Conservation (phyloP, 2,888 invertebrate species). For the Trilocha varians region DNA sequence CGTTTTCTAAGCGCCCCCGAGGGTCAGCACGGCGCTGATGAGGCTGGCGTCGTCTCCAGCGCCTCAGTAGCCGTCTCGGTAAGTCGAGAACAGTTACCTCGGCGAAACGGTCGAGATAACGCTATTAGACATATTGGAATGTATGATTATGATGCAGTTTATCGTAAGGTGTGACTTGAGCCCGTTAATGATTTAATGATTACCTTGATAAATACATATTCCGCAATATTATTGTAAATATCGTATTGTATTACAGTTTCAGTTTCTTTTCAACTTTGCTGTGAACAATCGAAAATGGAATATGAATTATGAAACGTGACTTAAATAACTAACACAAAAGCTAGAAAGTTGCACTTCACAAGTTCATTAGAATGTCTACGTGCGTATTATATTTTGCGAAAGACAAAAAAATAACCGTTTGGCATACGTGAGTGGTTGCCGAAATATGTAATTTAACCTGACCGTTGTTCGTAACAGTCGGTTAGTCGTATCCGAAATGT, state of each 20-base stretch:
- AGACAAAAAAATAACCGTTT: slow-evolving; percentile 24
- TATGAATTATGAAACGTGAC: slow-evolving; percentile 2
- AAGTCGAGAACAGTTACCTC: slow-evolving; percentile 21
- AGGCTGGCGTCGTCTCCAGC: slow-evolving; percentile 43
- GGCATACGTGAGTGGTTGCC: slow-evolving; percentile 26
- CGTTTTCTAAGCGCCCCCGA: slow-evolving; percentile 65
- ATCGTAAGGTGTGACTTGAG: slow-evolving; percentile 20
- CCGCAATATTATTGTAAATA: background rate
- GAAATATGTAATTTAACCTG: slow-evolving; percentile 24
- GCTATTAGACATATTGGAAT: slow-evolving; percentile 46
- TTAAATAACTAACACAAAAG: slow-evolving; percentile 8
- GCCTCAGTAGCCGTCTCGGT: slow-evolving; percentile 67
- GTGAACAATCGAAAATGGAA: too few species aligned
- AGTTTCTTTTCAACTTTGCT: too few species aligned
- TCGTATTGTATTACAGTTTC: too few species aligned
- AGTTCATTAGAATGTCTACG: slow-evolving; percentile 38
- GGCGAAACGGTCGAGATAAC: slow-evolving; percentile 17
- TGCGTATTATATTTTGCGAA: slow-evolving; percentile 39
- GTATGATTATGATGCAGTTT: slow-evolving; percentile 31
- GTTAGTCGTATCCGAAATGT: slow-evolving; percentile 16
- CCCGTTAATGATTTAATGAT: background rate
- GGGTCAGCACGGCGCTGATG: slow-evolving; percentile 41
- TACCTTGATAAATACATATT: background rate
- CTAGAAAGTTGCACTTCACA: slow-evolving; percentile 44
- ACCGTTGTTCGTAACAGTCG: slow-evolving; percentile 10